Evolutionary conservation across 1,140 invertebrate species (phyloP), one percentile per base, ranked within the genome.

Genomic region (Pseudomyrmex flavicornis): DNA sequence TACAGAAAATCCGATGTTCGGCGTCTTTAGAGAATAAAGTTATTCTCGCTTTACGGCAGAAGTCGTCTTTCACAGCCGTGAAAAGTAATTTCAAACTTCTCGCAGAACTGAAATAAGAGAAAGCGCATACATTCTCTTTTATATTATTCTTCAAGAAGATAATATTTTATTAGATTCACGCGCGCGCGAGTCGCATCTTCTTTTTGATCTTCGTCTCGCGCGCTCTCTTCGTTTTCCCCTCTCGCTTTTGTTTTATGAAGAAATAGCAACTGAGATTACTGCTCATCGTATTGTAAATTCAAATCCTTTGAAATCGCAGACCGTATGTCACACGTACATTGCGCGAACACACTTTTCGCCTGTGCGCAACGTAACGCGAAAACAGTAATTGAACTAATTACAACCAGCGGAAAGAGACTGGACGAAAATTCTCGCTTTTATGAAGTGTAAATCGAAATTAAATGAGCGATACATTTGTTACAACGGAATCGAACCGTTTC

Each of bases 1-100:
- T 77, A 59, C 70, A 79, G 48, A 70, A 80, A 15, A 80, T 22
- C 9, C 35, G 44, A 15, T 48, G 54, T 10, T 70, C 66, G 54
- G 44, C 44, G 20, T 70, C 66, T 80, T 80, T 70, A 50, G 12
- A 80, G 54, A 80, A 70, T 70, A 80, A 80, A 80, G 54, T 80
- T 80, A 80, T 48, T 80, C 22, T 35, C 65, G 44, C 44, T 35
- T 59, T n/a, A 79, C 56, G 20, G 22, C 44, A 44, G 15, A 59
- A 70, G 56, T 80, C 66, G 76, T 70, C 76, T 80, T 69, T 70
- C 54, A 79, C 65, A 79, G 54, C n/a, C 20, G 76, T 48, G 44
- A 62, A 22, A 80, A 80, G 54, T 80, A 80, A 80, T 80, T 80
- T 79, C 76, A 70, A 79, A 79, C 76, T 79, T 80, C 66, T 70